Percentiles rank a stretch among this genome's conserved stretches.
phyloP scores from a whole-genome alignment of 2,888 invertebrate genomes.

The Linnaemya vulpina region DNA sequence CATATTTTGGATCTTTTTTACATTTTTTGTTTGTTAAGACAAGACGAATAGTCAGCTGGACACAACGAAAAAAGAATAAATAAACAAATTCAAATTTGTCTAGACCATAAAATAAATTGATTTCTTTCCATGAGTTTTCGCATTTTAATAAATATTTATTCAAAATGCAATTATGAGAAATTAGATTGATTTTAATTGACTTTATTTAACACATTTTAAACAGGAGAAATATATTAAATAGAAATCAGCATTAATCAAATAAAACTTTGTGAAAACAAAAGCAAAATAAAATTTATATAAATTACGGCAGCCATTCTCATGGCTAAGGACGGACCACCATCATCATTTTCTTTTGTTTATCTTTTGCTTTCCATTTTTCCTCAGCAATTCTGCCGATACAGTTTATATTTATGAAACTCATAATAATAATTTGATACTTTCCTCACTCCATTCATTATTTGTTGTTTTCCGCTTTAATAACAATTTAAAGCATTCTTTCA shows the following conservation, averaged over 20 bases:
- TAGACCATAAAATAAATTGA: constrained; percentile 40
- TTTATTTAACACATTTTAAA: constrained; percentile 16
- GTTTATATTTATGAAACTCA: constrained; percentile 34
- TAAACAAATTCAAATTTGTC: constrained; percentile 27
- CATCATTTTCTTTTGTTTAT: neutral
- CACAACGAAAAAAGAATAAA: neutral
- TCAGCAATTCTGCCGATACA: constrained; percentile 27
- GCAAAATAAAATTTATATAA: constrained; percentile 1
- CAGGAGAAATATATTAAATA: neutral
- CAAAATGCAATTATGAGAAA: constrained; percentile 22
- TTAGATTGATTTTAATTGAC: constrained; percentile 42
- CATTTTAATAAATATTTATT: constrained; percentile 14
- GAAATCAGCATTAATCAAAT: constrained; percentile 43
- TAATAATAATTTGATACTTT: constrained; percentile 61
- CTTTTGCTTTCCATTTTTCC: constrained; percentile 8
- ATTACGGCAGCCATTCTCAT: constrained; percentile 54
- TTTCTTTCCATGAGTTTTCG: neutral
- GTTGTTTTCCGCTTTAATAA: constrained; percentile 25
- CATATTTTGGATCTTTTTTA: constrained; percentile 11
- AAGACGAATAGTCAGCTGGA: constrained; percentile 60
- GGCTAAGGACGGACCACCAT: constrained; percentile 57
- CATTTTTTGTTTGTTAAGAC: neutral
- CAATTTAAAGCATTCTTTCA: constrained; percentile 31
- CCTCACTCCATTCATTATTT: constrained; percentile 35
- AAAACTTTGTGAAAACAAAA: constrained; percentile 33